Evolutionary conservation across 23 tunicate species (phyloP), one percentile per base, ranked within the genome.

Genomic region (Styela clava): DNA sequence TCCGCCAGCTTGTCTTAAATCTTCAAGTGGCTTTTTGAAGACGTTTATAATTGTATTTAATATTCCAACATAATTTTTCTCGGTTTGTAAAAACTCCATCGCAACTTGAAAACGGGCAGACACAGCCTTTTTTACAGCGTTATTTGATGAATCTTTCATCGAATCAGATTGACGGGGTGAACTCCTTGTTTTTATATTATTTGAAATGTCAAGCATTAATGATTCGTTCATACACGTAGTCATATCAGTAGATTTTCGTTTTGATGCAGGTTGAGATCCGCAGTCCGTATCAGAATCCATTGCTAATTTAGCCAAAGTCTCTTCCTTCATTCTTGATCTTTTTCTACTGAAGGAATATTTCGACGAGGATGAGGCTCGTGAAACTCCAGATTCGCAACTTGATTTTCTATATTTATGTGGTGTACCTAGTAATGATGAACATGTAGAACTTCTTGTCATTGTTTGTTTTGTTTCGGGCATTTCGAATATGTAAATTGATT

Each of bases 51-150:
- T 93, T 9, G 89, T 93, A 9, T 80, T 85, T 3, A 93, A 76
- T 61, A 93, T 93, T 33, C 89, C 90, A 56, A 93, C 98, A 61
- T 93, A 93, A 35, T 93, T 93, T 44, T 84, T 93, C 63, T 93
- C 98, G 0, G 98, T 93, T 82, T 93, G 89, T n/a, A 93, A 81
- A 74, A 93, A 82, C 69, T 93, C 98, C 90, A 85, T 93, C 3
- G 86, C 98, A 1, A 93, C 98, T 69, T 88, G 93, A 44, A 76
- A 84, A 20, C 98, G 69, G 0, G 98, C 98, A 9, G 98, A 83
- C 23, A 22, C 78, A 1, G 51, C n/a, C 0, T 34, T 35, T 34
- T 19, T 76, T 0, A 56, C 81, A 7, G 68, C 27, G 0, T 26
- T 21, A 21, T 76, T 56, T 35, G 65, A 7, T 32, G 35, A 3